Percentiles rank a stretch among this genome's conserved stretches.
phyloP scores from a whole-genome alignment of 2,888 invertebrate genomes.

The Acleris sparsana region DNA sequence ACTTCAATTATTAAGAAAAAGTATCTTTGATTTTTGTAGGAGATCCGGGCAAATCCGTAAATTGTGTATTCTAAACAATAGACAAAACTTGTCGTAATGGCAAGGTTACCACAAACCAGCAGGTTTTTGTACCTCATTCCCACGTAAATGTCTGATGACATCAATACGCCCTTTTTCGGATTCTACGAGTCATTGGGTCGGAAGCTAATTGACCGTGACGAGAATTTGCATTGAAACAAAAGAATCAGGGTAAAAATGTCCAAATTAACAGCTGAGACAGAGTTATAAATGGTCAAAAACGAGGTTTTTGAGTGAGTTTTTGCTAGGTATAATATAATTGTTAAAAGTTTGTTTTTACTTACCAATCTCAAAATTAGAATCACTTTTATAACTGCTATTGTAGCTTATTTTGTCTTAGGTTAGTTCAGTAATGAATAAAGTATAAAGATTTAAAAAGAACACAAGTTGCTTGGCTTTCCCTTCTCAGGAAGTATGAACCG shows the following conservation, averaged over 20 bases:
- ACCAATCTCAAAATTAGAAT: too few relatives aligned
- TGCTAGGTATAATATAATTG: neutral
- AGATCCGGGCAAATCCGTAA: too few relatives aligned
- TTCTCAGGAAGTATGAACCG: conserved; percentile 8
- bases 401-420: too few relatives aligned
- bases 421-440: too few relatives aligned
- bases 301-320: neutral
- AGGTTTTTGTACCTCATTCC: conserved; percentile 41
- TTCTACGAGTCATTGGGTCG: conserved; percentile 61
- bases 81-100: neutral
- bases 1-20: too few relatives aligned
- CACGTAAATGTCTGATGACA: conserved; percentile 47
- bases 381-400: too few relatives aligned
- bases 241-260: conserved; percentile 5
- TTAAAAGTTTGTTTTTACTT: neutral
- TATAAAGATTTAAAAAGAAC: too few relatives aligned
- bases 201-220: conserved; percentile 54
- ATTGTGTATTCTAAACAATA: too few relatives aligned
- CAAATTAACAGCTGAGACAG: neutral
- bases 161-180: conserved; percentile 53
- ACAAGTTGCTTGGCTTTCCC: neutral
- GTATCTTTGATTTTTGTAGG: too few relatives aligned
- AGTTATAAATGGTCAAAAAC: neutral
- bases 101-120: neutral
- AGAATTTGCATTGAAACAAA: conserved; percentile 42